These are phyloP conservation scores for Nematolebias whitei DNA, from an alignment of 2,113 vertebrate species.

Conservation along the genomic window DNA sequence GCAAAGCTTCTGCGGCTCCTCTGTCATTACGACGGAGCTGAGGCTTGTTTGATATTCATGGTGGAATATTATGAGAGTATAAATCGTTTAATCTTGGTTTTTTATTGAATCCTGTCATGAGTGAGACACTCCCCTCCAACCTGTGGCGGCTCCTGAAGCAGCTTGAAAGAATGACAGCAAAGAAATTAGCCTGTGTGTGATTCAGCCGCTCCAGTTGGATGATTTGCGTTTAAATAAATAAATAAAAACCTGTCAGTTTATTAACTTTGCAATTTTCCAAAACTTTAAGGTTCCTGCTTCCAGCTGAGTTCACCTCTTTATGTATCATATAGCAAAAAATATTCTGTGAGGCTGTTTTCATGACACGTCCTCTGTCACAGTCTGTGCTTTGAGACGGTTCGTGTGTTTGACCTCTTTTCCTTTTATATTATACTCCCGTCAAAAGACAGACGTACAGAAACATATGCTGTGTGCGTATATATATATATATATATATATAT, in stretches of 20 bases:
- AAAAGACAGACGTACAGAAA: too few relatives aligned
- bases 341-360: too few relatives aligned
- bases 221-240: constrained; percentile 44
- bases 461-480: too few relatives aligned
- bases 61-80: constrained; percentile 72
- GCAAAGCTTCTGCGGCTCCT: constrained; percentile 36
- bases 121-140: constrained; percentile 41
- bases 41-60: constrained; percentile 69
- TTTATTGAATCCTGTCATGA: constrained; percentile 66
- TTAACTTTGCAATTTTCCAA: constrained; percentile 34
- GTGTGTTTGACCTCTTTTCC: too few relatives aligned
- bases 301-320: constrained; percentile 10
- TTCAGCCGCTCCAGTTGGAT: constrained; percentile 40
- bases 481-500: too few relatives aligned
- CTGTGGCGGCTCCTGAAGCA: constrained; percentile 21
- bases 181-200: constrained; percentile 55
- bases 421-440: too few relatives aligned
- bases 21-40: constrained; percentile 62
- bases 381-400: too few relatives aligned
- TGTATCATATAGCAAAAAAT: too few relatives aligned
- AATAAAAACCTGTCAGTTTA: constrained; percentile 3
- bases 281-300: constrained; percentile 7
- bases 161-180: constrained; percentile 76
- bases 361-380: too few relatives aligned
- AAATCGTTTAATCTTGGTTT: constrained; percentile 71